A percentile compares a stretch with the other conserved stretches of the same genome.
phyloP scores from a whole-genome alignment of 1,140 invertebrate genomes.

The Oscheius sp. region DNA sequence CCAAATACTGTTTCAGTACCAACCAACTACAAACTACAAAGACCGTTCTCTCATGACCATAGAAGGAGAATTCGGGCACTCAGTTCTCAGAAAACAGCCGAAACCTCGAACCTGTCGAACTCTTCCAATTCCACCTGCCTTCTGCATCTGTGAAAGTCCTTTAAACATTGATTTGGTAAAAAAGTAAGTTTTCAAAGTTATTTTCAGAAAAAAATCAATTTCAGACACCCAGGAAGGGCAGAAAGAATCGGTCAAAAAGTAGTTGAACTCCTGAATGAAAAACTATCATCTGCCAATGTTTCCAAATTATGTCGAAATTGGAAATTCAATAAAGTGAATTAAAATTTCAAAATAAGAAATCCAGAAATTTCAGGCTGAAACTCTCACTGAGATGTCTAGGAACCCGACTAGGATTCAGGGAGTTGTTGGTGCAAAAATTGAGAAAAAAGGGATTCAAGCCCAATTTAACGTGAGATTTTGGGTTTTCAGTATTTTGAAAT shows the following conservation, averaged over 20 bases:
- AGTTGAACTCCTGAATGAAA: neutral
- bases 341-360: neutral
- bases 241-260: neutral
- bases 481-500: neutral
- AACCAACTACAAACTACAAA: neutral
- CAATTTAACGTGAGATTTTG: neutral
- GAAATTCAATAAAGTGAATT: neutral
- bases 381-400: neutral
- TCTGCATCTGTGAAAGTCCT: slow-evolving; percentile 20
- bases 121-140: slow-evolving; percentile 12
- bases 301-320: neutral
- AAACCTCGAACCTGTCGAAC: slow-evolving; percentile 11
- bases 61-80: neutral
- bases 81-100: neutral
- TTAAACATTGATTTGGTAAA: neutral
- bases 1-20: slow-evolving; percentile 28
- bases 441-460: neutral
- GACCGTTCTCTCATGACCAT: neutral
- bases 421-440: no score
- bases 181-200: neutral
- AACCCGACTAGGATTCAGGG: no score
- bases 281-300: neutral
- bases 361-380: neutral
- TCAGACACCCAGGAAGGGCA: neutral
- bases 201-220: neutral